A percentile compares a stretch with the other conserved stretches of the same genome.
phyloP scores from a whole-genome alignment of 2,888 invertebrate species.

The Patella ulyssiponensis region DNA sequence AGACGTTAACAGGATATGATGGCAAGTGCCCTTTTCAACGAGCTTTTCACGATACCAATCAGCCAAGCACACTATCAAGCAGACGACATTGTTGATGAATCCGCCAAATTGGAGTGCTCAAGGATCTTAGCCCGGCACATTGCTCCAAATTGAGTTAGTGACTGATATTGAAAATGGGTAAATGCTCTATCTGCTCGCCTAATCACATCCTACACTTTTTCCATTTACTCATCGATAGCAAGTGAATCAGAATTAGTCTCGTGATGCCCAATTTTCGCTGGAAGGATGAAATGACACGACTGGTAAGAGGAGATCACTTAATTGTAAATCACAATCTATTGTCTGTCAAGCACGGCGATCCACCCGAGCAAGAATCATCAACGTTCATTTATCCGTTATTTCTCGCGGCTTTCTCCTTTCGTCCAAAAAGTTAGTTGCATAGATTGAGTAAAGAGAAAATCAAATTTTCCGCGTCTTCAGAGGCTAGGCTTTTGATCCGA shows the following conservation, averaged over 20 bases:
- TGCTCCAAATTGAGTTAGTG: constrained; percentile 26
- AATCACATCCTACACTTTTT: constrained; percentile 9
- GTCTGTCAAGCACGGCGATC: neutral
- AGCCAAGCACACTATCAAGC: neutral
- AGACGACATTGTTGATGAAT: constrained; percentile 8
- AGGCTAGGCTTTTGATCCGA: constrained; percentile 22
- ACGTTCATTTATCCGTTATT: neutral
- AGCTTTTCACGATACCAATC: neutral
- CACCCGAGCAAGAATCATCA: neutral
- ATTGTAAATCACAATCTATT: constrained; percentile 13
- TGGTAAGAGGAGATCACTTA: constrained; percentile 9
- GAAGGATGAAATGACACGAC: constrained; percentile 8
- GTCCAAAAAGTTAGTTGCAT: constrained; percentile 26
- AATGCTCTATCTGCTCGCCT: constrained; percentile 7
- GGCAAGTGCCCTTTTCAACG: constrained; percentile 3
- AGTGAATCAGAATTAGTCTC: constrained; percentile 12
- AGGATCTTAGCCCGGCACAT: constrained; percentile 24
- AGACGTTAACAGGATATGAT: constrained; percentile 9
- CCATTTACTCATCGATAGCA: constrained; percentile 3
- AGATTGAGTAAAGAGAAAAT: constrained; percentile 29
- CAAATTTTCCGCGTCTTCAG: constrained; percentile 27
- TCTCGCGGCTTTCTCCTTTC: constrained; percentile 8
- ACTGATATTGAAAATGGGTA: constrained; percentile 12
- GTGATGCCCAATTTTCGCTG: constrained; percentile 7
- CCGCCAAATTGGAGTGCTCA: constrained; percentile 30